Conservation (phyloP, 2,888 invertebrate genomes). For the Cistogaster globosa region DNA sequence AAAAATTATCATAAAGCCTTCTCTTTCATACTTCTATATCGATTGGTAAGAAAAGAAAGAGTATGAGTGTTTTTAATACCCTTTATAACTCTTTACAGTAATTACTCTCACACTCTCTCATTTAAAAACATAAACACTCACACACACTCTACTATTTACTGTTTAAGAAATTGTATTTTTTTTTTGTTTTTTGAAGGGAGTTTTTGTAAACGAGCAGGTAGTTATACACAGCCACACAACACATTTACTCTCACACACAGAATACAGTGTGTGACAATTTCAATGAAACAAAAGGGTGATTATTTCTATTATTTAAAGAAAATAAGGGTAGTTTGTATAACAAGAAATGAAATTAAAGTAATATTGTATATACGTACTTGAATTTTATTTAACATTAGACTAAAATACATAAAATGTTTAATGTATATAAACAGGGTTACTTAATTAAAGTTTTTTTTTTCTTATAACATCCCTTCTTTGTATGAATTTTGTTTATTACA, state of each 20-base stretch:
- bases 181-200: neutral
- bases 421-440: neutral
- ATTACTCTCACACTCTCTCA: conserved; percentile 41
- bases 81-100: conserved; percentile 63
- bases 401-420: neutral
- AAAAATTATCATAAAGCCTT: conserved; percentile 51
- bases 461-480: too few relatives aligned
- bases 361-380: neutral
- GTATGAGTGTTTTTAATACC: conserved; percentile 6
- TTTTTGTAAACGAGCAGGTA: conserved; percentile 25
- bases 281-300: conserved; percentile 66
- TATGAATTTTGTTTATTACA: neutral
- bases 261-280: conserved; percentile 56
- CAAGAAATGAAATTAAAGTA: conserved; percentile 18
- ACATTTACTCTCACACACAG: too few relatives aligned
- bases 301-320: conserved; percentile 32
- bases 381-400: neutral
- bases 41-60: neutral
- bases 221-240: neutral
- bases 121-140: neutral
- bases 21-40: conserved; percentile 47
- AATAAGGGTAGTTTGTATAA: conserved; percentile 31
- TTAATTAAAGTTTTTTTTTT: neutral
- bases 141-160: conserved; percentile 1
- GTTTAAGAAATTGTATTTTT: neutral